These are phyloP conservation scores for Sinocyclocheilus maitianheensis DNA, from an alignment of 2,113 vertebrate species.

Conservation along the genomic window DNA sequence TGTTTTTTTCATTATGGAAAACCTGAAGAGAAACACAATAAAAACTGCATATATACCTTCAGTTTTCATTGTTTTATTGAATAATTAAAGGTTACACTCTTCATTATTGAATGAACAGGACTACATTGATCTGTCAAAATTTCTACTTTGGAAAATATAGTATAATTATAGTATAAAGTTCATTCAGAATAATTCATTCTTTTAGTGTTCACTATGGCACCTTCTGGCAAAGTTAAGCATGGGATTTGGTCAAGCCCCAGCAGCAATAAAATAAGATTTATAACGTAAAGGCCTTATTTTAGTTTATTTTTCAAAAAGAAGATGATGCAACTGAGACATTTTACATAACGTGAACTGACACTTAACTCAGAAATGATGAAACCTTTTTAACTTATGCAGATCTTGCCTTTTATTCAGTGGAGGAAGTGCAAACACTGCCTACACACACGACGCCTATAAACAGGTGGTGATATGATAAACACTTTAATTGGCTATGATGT, in stretches of 20 bases:
- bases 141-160: neutral
- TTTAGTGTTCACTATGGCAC: neutral
- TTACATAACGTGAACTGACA: constrained; percentile 17
- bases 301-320: neutral
- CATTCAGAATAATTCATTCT: neutral
- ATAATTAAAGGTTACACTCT: neutral
- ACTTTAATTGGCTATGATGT: constrained; percentile 41
- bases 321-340: constrained; percentile 7
- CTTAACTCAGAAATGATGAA: constrained; percentile 32
- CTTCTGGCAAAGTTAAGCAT: neutral
- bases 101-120: neutral
- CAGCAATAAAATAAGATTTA: neutral
- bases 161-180: neutral
- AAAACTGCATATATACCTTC: neutral
- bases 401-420: constrained; percentile 28
- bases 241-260: neutral
- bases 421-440: constrained; percentile 32
- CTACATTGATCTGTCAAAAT: neutral
- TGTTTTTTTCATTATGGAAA: neutral
- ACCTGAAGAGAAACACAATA: neutral
- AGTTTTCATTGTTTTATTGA: neutral
- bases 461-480: constrained; percentile 47
- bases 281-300: neutral
- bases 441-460: constrained; percentile 31
- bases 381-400: constrained; percentile 29